A percentile compares a stretch with the other conserved stretches of the same genome.
These are phyloP conservation scores for Polyergus mexicanus DNA, from an alignment of 1,140 invertebrate species.

Conservation along the genomic window DNA sequence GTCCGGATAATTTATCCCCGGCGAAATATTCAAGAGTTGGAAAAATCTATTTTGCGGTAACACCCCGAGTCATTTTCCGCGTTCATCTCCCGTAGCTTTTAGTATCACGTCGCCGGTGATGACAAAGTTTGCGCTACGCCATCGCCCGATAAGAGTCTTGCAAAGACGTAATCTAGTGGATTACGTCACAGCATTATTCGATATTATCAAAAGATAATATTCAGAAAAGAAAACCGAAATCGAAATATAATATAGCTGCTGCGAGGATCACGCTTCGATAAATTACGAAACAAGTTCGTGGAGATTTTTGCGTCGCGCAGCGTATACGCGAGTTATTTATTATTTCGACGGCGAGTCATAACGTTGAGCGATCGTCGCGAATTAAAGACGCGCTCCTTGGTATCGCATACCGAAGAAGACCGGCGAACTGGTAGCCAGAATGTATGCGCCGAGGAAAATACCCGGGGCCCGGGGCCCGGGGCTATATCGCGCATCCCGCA, in stretches of 20 bases:
- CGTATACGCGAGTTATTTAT: constrained; percentile 68
- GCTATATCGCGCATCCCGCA: background rate
- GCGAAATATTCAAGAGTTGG: constrained; percentile 7
- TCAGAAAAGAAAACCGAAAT: background rate
- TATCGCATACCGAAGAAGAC: constrained; percentile 67
- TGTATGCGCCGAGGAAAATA: background rate
- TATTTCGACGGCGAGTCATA: constrained; percentile 52
- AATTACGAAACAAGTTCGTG: constrained; percentile 8
- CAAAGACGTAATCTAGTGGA: background rate
- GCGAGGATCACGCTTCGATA: too few relatives aligned
- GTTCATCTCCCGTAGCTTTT: constrained; percentile 5
- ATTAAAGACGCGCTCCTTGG: constrained; percentile 74
- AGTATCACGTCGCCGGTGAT: background rate
- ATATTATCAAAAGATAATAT: constrained; percentile 15
- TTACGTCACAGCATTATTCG: background rate
- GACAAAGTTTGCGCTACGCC: constrained; percentile 1
- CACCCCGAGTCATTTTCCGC: constrained; percentile 23
- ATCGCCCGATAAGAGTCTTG: constrained; percentile 11
- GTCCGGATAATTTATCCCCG: constrained; percentile 36
- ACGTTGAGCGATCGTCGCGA: constrained; percentile 75
- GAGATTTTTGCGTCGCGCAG: constrained; percentile 45
- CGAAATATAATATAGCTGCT: too few relatives aligned
- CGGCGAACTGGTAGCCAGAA: constrained; percentile 25
- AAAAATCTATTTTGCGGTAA: constrained; percentile 44
- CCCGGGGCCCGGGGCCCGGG: background rate